Evolutionary conservation across 2,888 invertebrate species (phyloP), one percentile per base, ranked within the genome.

Genomic region (Stegophylla sp.): DNA sequence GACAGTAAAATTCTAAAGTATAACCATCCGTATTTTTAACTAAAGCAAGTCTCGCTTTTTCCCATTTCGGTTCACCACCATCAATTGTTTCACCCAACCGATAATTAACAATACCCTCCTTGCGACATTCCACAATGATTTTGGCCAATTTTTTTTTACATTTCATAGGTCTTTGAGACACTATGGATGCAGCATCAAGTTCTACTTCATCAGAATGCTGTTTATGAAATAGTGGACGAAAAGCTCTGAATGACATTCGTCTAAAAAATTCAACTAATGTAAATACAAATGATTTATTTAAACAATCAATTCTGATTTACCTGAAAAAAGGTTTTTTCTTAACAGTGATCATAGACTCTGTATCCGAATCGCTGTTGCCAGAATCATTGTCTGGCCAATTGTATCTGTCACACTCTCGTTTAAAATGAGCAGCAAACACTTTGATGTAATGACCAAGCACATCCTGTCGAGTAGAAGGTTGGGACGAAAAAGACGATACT

Each of bases 1-100:
- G 97, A 5, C 95, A 94, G 87, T 96, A 98, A 87, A 98, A 97
- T 86, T 98, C 97, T 82, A 98, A 88, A 91, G 95, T 95, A 85
- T 95, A 96, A 59, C 97, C 97, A 79, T 95, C 96, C 34, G 96
- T 95, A 87, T 96, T 96, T 12, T 97, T 94, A 23, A 82, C 81
- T 79, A 98, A 88, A 0, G 94, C 94, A 84, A 98, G 87, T 84
- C 96, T 91, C 86, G 97, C 97, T 86, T 93, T 94, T 86, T 97
- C 97, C 97, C 97, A 98, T 87, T 95, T 95, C 82, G 93, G 94
- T 43, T 94, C 93, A 20, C 94, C 94, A 12, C 91, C 91, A 87
- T 96, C 96, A 79, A 94, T 88, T 86, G 96, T 95, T 86, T 97
- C 97, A 0, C 96, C 96, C 82, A 94, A 94, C 84, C 97, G 89